Base-by-base conservation (phyloP, 2,797 vertebrate genomes). In the Tympanoctomys barrerae region DNA sequence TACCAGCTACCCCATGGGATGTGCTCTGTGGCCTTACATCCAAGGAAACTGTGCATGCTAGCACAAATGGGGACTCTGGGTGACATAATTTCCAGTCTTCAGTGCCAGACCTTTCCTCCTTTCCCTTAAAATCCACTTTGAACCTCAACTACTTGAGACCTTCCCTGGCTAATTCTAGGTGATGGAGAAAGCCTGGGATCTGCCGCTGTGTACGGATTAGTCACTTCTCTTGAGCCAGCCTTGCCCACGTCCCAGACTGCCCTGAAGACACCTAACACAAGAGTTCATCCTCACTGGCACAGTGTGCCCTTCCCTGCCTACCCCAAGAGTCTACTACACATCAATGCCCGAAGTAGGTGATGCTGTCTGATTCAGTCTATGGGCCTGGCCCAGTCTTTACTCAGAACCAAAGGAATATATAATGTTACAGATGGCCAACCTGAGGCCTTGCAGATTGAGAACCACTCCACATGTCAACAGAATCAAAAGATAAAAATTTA, bases 1-100 rank as follows among this genome's bases (percentile, higher is more conserved):
- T 2, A 19, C 42, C 13, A 18, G 4, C 75, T 62, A 11, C 3
- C 9, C 18, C 46, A 19, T 2, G 2, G 46, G 46, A 33, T 3
- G 5, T 7, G 5, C 10, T 18, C 22, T 24, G 9, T 21, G 18
- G 26, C 4, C 79, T 87, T 33, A 66, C 33, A 19, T 12, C 24
- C n/a, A 11, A 5, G 14, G 3, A 4, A 10, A 24, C 33, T 2
- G 4, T 16, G 3, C 22, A 8, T 12, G 3, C 24, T 16, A 4
- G 9, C 18, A 49, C 26, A n/a, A 26, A 31, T 61, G 36, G n/a
- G 59, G 49, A 5, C 77, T 93, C 71, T 62, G 33, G 24, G 36
- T 7, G 52, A 14, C 22, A 31, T 9, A 2, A 78, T 83, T 61
- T 49, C 71, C 33, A 1, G 24, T 70, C 83, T 33, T 81, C 83